Base-by-base conservation (phyloP, 2,113 vertebrate genomes). In the Gasterosteus nipponicus region DNA sequence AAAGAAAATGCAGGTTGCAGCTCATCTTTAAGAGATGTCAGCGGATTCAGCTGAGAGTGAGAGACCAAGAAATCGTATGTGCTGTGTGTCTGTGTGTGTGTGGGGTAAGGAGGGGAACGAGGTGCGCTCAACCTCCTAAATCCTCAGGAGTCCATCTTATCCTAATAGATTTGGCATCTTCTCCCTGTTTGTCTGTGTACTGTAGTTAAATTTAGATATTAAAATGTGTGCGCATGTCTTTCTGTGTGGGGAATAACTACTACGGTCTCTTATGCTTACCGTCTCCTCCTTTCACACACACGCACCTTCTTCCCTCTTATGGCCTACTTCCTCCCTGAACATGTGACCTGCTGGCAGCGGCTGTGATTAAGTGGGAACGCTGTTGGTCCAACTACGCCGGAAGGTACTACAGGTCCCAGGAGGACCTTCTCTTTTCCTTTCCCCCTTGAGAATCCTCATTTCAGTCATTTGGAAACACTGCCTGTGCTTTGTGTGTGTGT, bases 261-360 rank as follows among this genome's bases (percentile, higher is more conserved):
- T 82, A 31, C 7, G 0, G 18, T 41, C 11, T 66, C 29, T 60
- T 35, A 67, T 44, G 66, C 10, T 47, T 12, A 53, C 39, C 18
- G 5, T 33, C 15, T 76, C 62, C 26, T 16, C 10, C 56, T 65
- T 44, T 35, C 15, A 9, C n/a, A 1, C 42, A 11, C 2, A 51
- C 46, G 35, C 64, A 51, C 46, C 46, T 71, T 65, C 65, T 85
- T 41, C 68, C 84, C 76, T 56, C 56, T 72, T 80, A 42, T 92
- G 89, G 61, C 91, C 91, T 92, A 92, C 88, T 90, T 93, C 85
- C 78, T 85, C 46, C 41, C 54, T 59, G 73, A 56, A 87, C 90
- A 91, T 60, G 86, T 91, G 91, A 86, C 77, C 78, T 81, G 56
- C 64, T 79, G 71, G 77, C 70, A 87, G 75, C 54, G 26, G 10